Evolutionary conservation across 2,888 invertebrate genomes (phyloP), one percentile per base, ranked within the genome.

Genomic region (Argyra leucocephala): DNA sequence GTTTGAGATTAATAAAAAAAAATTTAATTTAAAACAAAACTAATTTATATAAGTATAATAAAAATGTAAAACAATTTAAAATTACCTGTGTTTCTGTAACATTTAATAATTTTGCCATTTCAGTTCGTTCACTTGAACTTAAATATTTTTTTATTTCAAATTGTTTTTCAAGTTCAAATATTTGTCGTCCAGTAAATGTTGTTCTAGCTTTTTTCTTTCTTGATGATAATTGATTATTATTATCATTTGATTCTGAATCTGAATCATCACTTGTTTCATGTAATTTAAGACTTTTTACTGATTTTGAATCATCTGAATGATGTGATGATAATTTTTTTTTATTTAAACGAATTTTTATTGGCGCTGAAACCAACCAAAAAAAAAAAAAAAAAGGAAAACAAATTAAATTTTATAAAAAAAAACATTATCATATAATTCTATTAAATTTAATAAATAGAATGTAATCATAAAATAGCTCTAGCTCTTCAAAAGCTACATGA

Each of bases 51-150:
- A n/a, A n/a, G n/a, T n/a, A n/a, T n/a, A n/a, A n/a, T n/a, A n/a
- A n/a, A n/a, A n/a, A n/a, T n/a, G n/a, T n/a, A n/a, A n/a, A n/a
- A n/a, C n/a, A n/a, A n/a, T n/a, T n/a, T n/a, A n/a, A 4, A 72
- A 85, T 81, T 76, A 96, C 96, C 91, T 96, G 96, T 57, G 96
- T 96, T 82, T 96, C 96, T 1, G 96, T 96, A 68, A 96, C 96
- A 78, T 91, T 93, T 66, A 96, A 84, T 69, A 94, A 82, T 73
- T 93, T 91, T 24, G 96, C 96, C 93, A 96, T 92, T 73, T 96
- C 96, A 48, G 94, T 90, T 70, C 96, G 81, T 79, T 96, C 96
- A 69, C 92, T 93, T 24, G 95, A 95, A 71, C 94, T 95, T 69
- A 96, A 84, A 81, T 96, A 96, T 82, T 96, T 96, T 83, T 96